Base-by-base conservation (phyloP, 2,797 vertebrate species). In the Novumbra hubbsi region DNA sequence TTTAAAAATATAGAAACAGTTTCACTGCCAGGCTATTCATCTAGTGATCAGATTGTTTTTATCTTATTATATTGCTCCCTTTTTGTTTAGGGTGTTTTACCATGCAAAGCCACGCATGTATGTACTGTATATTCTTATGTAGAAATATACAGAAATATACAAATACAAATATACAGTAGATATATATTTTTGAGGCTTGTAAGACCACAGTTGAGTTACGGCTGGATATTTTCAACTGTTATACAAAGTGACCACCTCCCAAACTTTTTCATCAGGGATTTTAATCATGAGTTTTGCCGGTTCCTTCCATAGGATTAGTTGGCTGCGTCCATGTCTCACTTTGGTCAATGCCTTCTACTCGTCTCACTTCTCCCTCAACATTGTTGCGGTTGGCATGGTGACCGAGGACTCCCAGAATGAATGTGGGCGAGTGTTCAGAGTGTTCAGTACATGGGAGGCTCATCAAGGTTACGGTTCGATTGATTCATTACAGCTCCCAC, bases 341-440 rank as follows among this genome's bases (percentile, higher is more conserved):
- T 45, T 45, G 12, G 41, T 45, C 41, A 60, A 24, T 21, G 55
- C 55, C 21, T 27, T 60, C 4, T 24, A 60, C 55, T 60, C 21
- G 4, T 27, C 21, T 60, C 55, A 28, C n/a, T 38, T 76, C 30
- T 77, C 30, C 63, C 68, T 76, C 68, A 52, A 49, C 73, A 66
- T 76, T 73, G 78, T 75, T 81, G 72, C 80, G 76, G 74, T 77
- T 85, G 66, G 75, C 75, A 78, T 73, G 52, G 49, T 70, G 68
- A 74, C 48, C 82, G 70, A 32, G 38, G 12, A 76, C 49, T 66
- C 7, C 38, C 74, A 45, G 68, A 41, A 30, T 77, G 66, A 24
- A 74, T 38, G 84, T 80, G 74, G 83, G 83, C 73, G 67, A 81
- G 55, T 57, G n/a, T 57, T 76, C 73, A 48, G 52, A 34, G 71